Percentiles rank a stretch among this genome's conserved stretches.
These are phyloP conservation scores for Drosophila macrospina DNA, from an alignment of 2,888 invertebrate species.

Conservation along the genomic window DNA sequence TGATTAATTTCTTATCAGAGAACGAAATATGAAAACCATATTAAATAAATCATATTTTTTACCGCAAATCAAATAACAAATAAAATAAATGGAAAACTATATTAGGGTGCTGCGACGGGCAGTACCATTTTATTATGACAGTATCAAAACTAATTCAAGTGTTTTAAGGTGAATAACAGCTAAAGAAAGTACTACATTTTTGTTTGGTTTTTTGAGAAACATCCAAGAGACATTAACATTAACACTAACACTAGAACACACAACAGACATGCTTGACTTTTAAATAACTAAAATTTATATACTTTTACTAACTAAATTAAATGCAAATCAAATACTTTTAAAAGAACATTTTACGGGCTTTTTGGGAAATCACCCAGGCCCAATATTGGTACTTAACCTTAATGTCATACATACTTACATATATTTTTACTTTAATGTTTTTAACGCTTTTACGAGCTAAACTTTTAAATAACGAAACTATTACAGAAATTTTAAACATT, in stretches of 20 bases:
- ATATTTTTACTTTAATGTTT: constrained; percentile 77
- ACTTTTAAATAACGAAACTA: constrained; percentile 65
- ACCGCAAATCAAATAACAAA: constrained; percentile 14
- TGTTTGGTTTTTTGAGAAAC: background rate
- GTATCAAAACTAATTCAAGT: constrained; percentile 3
- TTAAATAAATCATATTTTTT: constrained; percentile 49
- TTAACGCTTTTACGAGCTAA: constrained; percentile 77
- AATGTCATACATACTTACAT: constrained; percentile 44
- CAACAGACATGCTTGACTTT: constrained; percentile 51
- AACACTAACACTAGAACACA: constrained; percentile 24
- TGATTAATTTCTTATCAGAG: constrained; percentile 35
- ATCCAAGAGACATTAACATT: constrained; percentile 2
- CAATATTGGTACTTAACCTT: constrained; percentile 61
- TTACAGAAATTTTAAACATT: constrained; percentile 54
- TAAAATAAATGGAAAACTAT: constrained; percentile 1
- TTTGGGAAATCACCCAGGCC: constrained; percentile 27
- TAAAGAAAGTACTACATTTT: constrained; percentile 8
- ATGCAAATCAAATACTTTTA: constrained; percentile 61
- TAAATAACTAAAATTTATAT: constrained; percentile 61
- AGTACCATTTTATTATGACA: constrained; percentile 40
- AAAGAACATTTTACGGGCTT: constrained; percentile 65
- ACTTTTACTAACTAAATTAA: constrained; percentile 58
- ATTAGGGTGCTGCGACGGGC: constrained; percentile 27
- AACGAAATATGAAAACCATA: constrained; percentile 28
- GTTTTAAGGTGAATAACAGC: constrained; percentile 25